Conservation (phyloP, 2,797 vertebrate species). For the Takifugu ocellatus region DNA sequence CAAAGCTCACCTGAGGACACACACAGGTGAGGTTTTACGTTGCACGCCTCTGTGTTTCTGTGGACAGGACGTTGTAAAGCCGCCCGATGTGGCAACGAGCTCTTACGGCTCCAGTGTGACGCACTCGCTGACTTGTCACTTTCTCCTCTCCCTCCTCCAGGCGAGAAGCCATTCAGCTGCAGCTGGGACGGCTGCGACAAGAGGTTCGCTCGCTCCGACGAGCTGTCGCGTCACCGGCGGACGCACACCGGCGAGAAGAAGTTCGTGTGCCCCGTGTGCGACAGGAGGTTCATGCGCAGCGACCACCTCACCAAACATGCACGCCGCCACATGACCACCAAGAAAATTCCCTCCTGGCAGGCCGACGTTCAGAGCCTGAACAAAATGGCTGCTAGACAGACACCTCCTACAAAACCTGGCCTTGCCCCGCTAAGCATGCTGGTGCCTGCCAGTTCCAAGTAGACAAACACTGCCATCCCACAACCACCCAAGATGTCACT, state of each 20-base stretch:
- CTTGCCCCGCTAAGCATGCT: constrained; percentile 76
- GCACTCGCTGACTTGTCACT: constrained; percentile 29
- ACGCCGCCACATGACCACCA: constrained; percentile 90
- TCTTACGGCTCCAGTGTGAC: constrained; percentile 40
- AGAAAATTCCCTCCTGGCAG: constrained; percentile 93
- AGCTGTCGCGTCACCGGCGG: constrained; percentile 92
- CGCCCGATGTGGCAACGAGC: background rate
- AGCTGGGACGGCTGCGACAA: constrained; percentile 97
- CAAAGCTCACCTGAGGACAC: constrained; percentile 97
- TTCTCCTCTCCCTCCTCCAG: constrained; percentile 60
- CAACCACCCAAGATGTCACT: constrained; percentile 54
- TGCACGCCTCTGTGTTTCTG: constrained; percentile 15
- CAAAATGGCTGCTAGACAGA: constrained; percentile 76
- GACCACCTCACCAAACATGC: constrained; percentile 97
- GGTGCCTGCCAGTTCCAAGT: constrained; percentile 70
- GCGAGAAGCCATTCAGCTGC: constrained; percentile 97
- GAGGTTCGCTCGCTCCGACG: constrained; percentile 94
- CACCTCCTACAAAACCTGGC: constrained; percentile 58
- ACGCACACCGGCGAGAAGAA: constrained; percentile 98
- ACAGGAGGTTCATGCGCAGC: constrained; percentile 96
- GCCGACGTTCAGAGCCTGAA: constrained; percentile 85
- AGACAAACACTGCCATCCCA: constrained; percentile 55
- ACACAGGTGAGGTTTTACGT: constrained; percentile 83
- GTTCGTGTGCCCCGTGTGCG: constrained; percentile 91
- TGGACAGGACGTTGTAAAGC: constrained; percentile 31